Conservation (phyloP, 2,113 vertebrate genomes). For the Spilogale gracilis region DNA sequence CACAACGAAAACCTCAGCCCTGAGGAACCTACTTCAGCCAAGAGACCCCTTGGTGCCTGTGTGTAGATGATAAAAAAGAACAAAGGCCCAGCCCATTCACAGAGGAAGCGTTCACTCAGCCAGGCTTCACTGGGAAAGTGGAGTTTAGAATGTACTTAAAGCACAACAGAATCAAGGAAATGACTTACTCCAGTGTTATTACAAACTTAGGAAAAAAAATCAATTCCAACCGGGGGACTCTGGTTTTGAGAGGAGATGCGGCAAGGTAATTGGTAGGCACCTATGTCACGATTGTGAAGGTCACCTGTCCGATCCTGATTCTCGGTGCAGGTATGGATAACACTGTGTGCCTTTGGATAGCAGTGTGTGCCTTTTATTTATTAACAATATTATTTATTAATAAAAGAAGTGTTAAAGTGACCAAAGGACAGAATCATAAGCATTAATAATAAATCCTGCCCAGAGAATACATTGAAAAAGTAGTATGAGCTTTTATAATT, state of each 20-base stretch:
- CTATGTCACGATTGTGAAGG: constrained; percentile 54
- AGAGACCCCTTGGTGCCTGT: constrained; percentile 76
- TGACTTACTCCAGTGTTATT: constrained; percentile 74
- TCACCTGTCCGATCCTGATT: background rate
- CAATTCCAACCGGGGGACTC: constrained; percentile 17
- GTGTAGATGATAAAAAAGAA: constrained; percentile 81
- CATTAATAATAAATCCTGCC: constrained; percentile 67
- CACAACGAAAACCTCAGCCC: constrained; percentile 81
- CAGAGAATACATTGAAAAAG: constrained; percentile 61
- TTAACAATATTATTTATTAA: constrained; percentile 35
- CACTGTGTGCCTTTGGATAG: constrained; percentile 9
- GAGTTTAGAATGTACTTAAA: constrained; percentile 72
- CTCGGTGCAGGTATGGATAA: background rate
- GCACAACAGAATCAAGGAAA: constrained; percentile 73
- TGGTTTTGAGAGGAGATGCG: constrained; percentile 74
- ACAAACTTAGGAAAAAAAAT: constrained; percentile 45
- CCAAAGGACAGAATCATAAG: constrained; percentile 72
- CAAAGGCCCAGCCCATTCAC: constrained; percentile 81
- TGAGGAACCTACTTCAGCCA: constrained; percentile 76
- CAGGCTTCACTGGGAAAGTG: constrained; percentile 58
- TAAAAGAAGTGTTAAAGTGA: constrained; percentile 70
- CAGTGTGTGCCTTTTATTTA: too few relatives aligned
- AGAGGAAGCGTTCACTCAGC: constrained; percentile 67
- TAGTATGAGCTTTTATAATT: constrained; percentile 64
- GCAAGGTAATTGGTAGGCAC: constrained; percentile 78